Evolutionary conservation across 2,888 invertebrate species (phyloP).

Genomic region (Xylocampa areola): DNA sequence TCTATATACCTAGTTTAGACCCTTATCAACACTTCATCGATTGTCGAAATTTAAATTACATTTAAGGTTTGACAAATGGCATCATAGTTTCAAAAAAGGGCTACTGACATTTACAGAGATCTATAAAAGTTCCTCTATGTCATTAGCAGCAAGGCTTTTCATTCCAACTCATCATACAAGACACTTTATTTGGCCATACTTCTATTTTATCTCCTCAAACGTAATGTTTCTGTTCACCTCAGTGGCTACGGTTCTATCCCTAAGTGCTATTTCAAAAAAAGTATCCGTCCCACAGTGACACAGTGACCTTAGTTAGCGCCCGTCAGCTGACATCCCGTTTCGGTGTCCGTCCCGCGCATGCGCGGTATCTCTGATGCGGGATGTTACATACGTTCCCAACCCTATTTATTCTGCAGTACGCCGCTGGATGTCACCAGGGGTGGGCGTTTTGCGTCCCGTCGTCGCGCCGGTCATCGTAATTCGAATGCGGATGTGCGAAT

Average conservation of each 20-base stretch:
- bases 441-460: conserved; percentile 58
- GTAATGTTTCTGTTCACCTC: conserved; percentile 30
- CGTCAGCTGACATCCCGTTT: conserved; percentile 83
- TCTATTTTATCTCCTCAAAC: conserved; percentile 31
- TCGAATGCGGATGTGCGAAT: conserved; percentile 54
- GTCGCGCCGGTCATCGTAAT: conserved; percentile 49
- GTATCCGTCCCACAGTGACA: conserved; percentile 71
- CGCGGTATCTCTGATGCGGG: conserved; percentile 76
- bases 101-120: no score
- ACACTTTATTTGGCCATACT: conserved; percentile 12
- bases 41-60: no score
- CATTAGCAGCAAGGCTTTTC: conserved; percentile 19
- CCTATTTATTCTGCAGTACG: conserved; percentile 79
- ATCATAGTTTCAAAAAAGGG: no score
- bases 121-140: conserved; percentile 2
- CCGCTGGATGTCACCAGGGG: conserved; percentile 57
- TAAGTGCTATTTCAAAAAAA: conserved; percentile 53
- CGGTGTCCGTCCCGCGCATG: conserved; percentile 70
- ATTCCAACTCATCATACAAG: conserved; percentile 12
- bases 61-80: no score
- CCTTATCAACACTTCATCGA: no score
- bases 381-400: conserved; percentile 70
- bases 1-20: no score
- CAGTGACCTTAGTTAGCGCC: conserved; percentile 82
- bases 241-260: conserved; percentile 38